Evolutionary conservation across 2,797 vertebrate species (phyloP), one percentile per base, ranked within the genome.

Genomic region (Discoglossus pictus): DNA sequence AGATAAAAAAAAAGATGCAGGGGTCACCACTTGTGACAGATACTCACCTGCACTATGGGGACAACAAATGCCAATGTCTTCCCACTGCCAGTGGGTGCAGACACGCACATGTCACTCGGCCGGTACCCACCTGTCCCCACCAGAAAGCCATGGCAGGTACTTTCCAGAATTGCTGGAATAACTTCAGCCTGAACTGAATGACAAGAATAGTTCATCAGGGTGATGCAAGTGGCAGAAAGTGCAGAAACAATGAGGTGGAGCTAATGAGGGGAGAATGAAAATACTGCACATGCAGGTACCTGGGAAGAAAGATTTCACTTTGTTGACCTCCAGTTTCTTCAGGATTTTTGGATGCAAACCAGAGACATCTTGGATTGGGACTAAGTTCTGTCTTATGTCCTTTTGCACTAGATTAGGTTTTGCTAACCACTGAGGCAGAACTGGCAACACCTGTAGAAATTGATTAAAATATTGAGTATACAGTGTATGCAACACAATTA

Each of bases 61-160:
- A 99, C 80, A 76, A 97, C 92, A 8, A 98, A 99, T 0, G 95
- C 82, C 55, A 99, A 80, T 0, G 97, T 99, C 79, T 99, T 99
- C 10, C 97, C 97, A 0, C 97, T 99, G 75, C 97, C 97, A 0
- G 97, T 99, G 0, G 97, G 96, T 3, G 96, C 94, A 0, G 95
- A 99, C 38, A 99, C 93, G 13, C 96, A 99, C 64, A 99, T 82
- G 55, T 98, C 96, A 27, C 84, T 86, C 61, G 96, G 95, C 47
- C 78, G 87, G 75, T 88, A 94, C n/a, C 96, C 96, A 0, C 93
- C 95, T 64, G 54, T 85, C 36, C 93, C 94, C 47, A 92, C 36
- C 74, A 97, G 80, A 20, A 92, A 86, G 2, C 94, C 94, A 0
- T 74, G 74, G 48, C 80, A 73, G 0, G 84, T 77, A 0, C 89